Percentiles rank a stretch among this genome's conserved stretches.
Conservation (phyloP, 2,888 invertebrate genomes). For the Phyllotreta cruciferae region DNA sequence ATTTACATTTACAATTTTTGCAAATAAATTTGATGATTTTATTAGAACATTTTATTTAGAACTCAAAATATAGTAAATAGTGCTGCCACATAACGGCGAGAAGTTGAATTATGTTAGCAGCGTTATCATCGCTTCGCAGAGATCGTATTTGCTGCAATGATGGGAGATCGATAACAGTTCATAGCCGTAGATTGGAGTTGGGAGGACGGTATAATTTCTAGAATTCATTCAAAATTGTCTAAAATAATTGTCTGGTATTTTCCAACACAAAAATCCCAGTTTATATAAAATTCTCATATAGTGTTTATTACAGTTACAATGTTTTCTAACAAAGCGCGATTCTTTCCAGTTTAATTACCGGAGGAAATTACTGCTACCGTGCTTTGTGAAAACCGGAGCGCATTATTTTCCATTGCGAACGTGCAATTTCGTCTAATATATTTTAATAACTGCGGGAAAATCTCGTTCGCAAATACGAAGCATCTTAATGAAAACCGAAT, state of each 20-base stretch:
- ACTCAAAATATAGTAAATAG: not conserved
- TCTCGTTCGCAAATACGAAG: not conserved
- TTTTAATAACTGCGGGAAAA: slow-evolving; percentile 4
- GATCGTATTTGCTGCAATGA: not conserved
- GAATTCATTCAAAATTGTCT: too few species aligned
- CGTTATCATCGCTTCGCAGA: not conserved
- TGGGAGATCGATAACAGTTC: slow-evolving; percentile 10
- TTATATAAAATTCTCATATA: too few species aligned
- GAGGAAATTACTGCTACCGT: not conserved
- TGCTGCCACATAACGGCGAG: slow-evolving; percentile 16
- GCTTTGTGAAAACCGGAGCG: slow-evolving; percentile 1
- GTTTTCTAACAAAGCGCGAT: not conserved
- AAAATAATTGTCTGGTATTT: too few species aligned
- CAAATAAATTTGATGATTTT: too few species aligned
- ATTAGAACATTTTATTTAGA: too few species aligned
- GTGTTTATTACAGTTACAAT: too few species aligned
- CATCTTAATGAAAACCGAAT: not conserved
- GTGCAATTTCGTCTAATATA: not conserved
- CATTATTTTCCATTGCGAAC: slow-evolving; percentile 1
- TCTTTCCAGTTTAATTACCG: slow-evolving; percentile 1
- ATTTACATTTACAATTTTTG: too few species aligned
- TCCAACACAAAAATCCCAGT: too few species aligned
- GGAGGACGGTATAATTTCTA: not conserved
- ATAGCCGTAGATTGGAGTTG: not conserved
- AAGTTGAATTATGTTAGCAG: slow-evolving; percentile 6